Conservation (phyloP, 2,888 invertebrate species). For the Eupithecia insigniata region DNA sequence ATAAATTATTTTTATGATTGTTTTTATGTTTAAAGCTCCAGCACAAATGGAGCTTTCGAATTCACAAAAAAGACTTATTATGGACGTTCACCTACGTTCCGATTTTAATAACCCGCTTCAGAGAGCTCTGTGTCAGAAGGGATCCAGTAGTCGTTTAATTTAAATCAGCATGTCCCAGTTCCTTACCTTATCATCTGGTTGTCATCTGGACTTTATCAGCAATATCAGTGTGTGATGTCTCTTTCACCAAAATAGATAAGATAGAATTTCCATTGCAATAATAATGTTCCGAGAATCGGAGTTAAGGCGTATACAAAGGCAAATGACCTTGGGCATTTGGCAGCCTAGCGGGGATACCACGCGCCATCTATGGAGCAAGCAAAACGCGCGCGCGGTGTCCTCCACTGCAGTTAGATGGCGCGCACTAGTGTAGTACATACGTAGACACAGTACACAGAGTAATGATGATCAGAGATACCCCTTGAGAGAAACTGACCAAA, state of each 20-base stretch:
- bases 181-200: constrained; percentile 12
- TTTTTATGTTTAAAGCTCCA: too few species aligned
- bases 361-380: too few species aligned
- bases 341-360: too few species aligned
- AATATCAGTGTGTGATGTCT: constrained; percentile 6
- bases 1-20: too few species aligned
- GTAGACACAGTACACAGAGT: too few species aligned
- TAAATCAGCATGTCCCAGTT: constrained; percentile 2
- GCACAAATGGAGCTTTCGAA: neutral
- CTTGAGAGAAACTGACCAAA: too few species aligned
- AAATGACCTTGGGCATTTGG: too few species aligned
- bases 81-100: constrained; percentile 20
- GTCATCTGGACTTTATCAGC: constrained; percentile 7
- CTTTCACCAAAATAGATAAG: constrained; percentile 22
- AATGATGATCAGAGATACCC: too few species aligned
- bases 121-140: constrained; percentile 5
- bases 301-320: too few species aligned
- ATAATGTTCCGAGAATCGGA: constrained; percentile 3
- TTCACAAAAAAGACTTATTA: constrained; percentile 24
- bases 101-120: constrained; percentile 20
- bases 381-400: too few species aligned
- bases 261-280: constrained; percentile 10
- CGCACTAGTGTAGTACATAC: too few species aligned
- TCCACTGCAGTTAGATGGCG: too few species aligned
- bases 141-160: constrained; percentile 20